Percentiles rank a stretch among this genome's conserved stretches.
Conservation (phyloP, 2,113 vertebrate species). For the Corythornis cristatus region DNA sequence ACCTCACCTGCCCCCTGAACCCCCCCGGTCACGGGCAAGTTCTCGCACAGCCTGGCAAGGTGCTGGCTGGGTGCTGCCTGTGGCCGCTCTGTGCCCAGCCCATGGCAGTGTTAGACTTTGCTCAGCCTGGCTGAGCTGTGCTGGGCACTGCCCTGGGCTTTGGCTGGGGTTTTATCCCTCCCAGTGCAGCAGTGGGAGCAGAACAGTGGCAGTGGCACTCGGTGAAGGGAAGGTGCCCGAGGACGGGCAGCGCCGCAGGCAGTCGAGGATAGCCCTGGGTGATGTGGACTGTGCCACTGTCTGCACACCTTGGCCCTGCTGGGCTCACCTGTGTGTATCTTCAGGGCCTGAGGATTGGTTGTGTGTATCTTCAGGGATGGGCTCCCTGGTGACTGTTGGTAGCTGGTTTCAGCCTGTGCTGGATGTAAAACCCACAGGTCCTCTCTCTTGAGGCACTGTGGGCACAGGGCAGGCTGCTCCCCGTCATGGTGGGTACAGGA, state of each 20-base stretch:
- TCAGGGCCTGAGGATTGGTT: background rate
- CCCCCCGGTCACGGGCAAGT: accelerated
- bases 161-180: background rate
- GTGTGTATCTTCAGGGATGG: background rate
- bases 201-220: accelerated
- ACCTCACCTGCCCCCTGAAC: accelerated
- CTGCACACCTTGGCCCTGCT: background rate
- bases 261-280: background rate
- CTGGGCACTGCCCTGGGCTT: background rate
- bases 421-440: background rate
- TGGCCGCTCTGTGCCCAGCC: background rate
- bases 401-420: background rate
- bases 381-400: background rate
- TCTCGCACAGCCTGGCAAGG: background rate
- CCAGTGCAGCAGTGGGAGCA: background rate
- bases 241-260: background rate
- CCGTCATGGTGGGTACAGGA: accelerated
- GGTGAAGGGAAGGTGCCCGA: background rate
- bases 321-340: background rate
- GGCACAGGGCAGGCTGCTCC: background rate
- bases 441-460: background rate
- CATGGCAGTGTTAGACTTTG: accelerated
- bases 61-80: accelerated
- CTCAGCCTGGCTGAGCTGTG: background rate
- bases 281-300: background rate